Base-by-base conservation (phyloP, 2,888 invertebrate species). In the Altica lythri region DNA sequence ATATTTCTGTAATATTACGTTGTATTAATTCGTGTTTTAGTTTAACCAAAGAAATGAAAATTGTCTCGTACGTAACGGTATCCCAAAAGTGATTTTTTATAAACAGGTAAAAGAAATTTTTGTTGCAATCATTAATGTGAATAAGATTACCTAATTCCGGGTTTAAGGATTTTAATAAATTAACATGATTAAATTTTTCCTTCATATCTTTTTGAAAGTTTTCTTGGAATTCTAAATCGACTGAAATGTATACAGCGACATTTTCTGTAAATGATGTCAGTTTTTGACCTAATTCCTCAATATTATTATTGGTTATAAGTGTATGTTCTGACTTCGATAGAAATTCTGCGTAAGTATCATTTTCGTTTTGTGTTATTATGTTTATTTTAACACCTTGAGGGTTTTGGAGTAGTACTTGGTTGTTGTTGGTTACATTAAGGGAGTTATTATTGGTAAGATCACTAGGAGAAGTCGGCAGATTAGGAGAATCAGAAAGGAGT, bases 1-100 rank as follows among this genome's bases (percentile, higher is more conserved):
- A 51, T 9, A 60, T 47, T 12, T 38, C n/a, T 29, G 8, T 43
- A 30, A 55, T 53, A 30, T 57, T 42, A 27, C 48, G 30, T 37
- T 56, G 22, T 30, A 27, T 17, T 34, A 49, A 34, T 5, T 12
- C 9, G 4, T 1, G 8, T 55, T 32, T 34, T 10, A 55, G 13
- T n/a, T 45, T 44, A 8, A 18, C 25, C 16, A 53, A 35, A 6
- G 47, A 48, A 37, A 22, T 29, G 25, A 55, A 55, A 9, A 55
- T n/a, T 9, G 22, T 50, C 2, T 45, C 22, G 12, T 46, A 46
- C 8, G 34, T 14, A 22, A 45, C 4, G 6, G 14, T 16, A 10
- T 45, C 45, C 2, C 34, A 34, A 12, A 9, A 4, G 9, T 35
- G 35, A 35, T 35, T 35, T 35, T 35, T 9, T 14, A 35, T 17